Base-by-base conservation (phyloP, 2,797 vertebrate species). In the Gephyroberyx darwinii region DNA sequence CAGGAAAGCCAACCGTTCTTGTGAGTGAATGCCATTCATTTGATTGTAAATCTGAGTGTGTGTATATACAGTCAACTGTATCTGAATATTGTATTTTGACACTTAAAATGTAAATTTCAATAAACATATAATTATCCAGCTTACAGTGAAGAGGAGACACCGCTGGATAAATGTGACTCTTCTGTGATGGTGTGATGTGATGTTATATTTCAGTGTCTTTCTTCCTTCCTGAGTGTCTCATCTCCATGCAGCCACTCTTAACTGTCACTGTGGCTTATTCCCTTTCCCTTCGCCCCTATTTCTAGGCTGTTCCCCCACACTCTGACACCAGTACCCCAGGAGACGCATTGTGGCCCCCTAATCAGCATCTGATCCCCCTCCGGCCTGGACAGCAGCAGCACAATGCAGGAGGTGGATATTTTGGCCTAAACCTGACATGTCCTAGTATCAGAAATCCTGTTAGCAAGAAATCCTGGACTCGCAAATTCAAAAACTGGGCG, bases 351-450 rank as follows among this genome's bases (percentile, higher is more conserved):
- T 90, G 91, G 92, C 86, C 90, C 86, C 81, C 78, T 87, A 94
- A 91, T 91, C 94, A 94, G 92, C 92, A 91, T 75, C 93, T 85
- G 77, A 89, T 92, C 88, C 93, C 90, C 75, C 85, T 91, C 78
- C 84, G 89, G 87, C 90, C 92, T 20, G 91, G 93, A 95, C 90
- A 93, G 85, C 93, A 94, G 92, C 94, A 94, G 89, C 95, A 95
- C 87, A 94, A 93, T 94, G 94, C 93, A 95, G 95, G 95, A 98
- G 96, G 96, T 98, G 96, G 96, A 96, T 98, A 97, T 97, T 96
- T 96, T 96, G 96, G 95, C 96, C 96, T 96, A 96, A 96, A 96
- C 95, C 96, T 96, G 95, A 96, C 96, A 96, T 96, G 96, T 97
- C 96, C 96, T 97, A 96, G 95, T 97, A 96, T 96, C 95, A 96